Conservation (phyloP, 2,888 invertebrate species). For the Pristionchus japonicus region DNA sequence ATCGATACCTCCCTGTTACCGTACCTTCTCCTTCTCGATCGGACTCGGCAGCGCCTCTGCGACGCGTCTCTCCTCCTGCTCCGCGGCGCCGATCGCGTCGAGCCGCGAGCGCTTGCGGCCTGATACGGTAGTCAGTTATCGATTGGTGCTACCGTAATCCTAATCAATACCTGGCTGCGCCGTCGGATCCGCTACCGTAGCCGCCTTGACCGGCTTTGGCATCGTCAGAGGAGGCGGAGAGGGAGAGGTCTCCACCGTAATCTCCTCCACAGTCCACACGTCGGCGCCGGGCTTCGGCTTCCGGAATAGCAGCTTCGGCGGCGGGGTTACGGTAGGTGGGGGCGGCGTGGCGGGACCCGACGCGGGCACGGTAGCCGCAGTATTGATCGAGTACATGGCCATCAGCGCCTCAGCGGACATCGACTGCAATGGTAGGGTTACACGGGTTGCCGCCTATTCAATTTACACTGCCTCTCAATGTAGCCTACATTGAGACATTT, state of each 20-base stretch:
- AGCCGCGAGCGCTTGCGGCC: constrained; percentile 34
- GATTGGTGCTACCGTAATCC: neutral
- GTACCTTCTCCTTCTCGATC: too few relatives aligned
- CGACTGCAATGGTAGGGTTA: too few relatives aligned
- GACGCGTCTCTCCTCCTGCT: neutral
- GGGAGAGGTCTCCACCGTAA: neutral
- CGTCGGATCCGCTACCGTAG: neutral
- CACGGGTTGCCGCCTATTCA: too few relatives aligned
- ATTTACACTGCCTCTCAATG: too few relatives aligned
- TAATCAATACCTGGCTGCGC: neutral
- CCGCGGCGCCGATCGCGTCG: constrained; percentile 4
- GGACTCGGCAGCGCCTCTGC: constrained; percentile 8
- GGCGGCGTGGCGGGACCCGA: too few relatives aligned
- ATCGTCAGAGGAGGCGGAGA: neutral
- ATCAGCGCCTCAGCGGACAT: constrained; percentile 34
- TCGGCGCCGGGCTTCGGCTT: neutral
- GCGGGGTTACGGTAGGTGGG: neutral
- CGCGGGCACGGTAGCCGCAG: too few relatives aligned
- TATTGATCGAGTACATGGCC: constrained; percentile 34
- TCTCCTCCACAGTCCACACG: neutral
- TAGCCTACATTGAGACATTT: too few relatives aligned
- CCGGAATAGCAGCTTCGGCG: neutral
- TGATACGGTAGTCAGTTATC: neutral
- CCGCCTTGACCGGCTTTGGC: constrained; percentile 6
- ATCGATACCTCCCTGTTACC: too few relatives aligned